Percentiles rank a stretch among this genome's conserved stretches.
Evolutionary conservation across 1,140 invertebrate genomes (phyloP).

Genomic region (Tetramorium parvispinum): DNA sequence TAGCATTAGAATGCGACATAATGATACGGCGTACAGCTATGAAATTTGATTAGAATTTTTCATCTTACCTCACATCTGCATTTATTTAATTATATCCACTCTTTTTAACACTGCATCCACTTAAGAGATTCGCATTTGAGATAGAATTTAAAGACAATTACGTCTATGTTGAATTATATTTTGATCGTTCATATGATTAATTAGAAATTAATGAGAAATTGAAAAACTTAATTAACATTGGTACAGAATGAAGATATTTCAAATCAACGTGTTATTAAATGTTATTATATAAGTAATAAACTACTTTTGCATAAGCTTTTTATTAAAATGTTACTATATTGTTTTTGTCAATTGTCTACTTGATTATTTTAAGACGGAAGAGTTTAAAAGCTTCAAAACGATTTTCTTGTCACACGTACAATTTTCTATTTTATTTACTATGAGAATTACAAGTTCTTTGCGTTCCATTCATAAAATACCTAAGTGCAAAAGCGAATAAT

Average conservation of each 20-base stretch:
- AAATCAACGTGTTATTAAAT: not conserved
- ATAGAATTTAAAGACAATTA: not conserved
- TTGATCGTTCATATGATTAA: not conserved
- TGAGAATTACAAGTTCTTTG: slow-evolving; percentile 29
- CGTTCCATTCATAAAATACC: not conserved
- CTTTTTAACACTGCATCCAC: not conserved
- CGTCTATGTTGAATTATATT: not conserved
- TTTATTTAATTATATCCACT: not conserved
- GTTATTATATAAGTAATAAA: not conserved
- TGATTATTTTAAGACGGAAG: not conserved
- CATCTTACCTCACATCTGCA: not conserved
- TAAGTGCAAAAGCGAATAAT: slow-evolving; percentile 35
- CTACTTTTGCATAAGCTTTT: not conserved
- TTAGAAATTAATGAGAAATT: not conserved
- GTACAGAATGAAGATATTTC: not conserved
- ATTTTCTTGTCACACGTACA: not conserved
- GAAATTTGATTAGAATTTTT: slow-evolving; percentile 28
- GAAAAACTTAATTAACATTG: not conserved
- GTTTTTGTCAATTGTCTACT: not conserved
- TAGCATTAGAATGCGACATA: not conserved
- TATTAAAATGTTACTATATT: not conserved
- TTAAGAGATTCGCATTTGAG: not conserved
- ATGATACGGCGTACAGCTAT: not conserved
- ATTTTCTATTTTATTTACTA: slow-evolving; percentile 1
- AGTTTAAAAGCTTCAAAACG: not conserved